Conservation (phyloP, 2,113 vertebrate species). For the Vulpes ferrilata region DNA sequence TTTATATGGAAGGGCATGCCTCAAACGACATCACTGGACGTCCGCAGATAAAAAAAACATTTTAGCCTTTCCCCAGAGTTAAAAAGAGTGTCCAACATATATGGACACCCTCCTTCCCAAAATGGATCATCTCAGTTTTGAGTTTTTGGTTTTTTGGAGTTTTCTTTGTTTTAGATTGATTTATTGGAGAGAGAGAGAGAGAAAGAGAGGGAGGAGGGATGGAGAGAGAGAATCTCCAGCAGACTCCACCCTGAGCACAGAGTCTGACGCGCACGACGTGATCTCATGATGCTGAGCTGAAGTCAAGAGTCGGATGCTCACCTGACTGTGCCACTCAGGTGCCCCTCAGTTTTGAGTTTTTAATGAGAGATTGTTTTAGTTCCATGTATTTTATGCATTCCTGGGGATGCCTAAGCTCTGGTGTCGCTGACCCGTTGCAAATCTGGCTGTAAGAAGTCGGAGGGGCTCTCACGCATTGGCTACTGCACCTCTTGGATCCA, state of each 20-base stretch:
- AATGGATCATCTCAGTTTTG: neutral
- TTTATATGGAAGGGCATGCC: neutral
- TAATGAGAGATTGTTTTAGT: neutral
- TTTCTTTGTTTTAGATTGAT: neutral
- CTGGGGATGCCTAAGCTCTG: neutral
- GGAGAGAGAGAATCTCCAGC: neutral
- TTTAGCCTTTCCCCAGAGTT: constrained; percentile 13
- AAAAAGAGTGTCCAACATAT: neutral
- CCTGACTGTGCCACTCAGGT: neutral
- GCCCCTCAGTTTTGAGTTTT: neutral
- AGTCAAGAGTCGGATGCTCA: neutral
- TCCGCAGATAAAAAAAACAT: neutral
- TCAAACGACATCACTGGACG: neutral
- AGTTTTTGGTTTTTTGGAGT: neutral
- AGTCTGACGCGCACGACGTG: neutral
- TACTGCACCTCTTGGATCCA: neutral
- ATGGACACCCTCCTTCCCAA: neutral
- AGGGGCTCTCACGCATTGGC: neutral
- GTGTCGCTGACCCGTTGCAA: neutral
- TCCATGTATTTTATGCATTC: neutral
- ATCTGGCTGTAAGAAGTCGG: neutral
- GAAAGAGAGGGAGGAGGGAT: neutral
- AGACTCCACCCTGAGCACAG: neutral
- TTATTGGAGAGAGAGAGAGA: neutral
- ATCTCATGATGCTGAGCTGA: neutral